Evolutionary conservation across 2,888 invertebrate species (phyloP).

Genomic region (Lepidonotus clava): DNA sequence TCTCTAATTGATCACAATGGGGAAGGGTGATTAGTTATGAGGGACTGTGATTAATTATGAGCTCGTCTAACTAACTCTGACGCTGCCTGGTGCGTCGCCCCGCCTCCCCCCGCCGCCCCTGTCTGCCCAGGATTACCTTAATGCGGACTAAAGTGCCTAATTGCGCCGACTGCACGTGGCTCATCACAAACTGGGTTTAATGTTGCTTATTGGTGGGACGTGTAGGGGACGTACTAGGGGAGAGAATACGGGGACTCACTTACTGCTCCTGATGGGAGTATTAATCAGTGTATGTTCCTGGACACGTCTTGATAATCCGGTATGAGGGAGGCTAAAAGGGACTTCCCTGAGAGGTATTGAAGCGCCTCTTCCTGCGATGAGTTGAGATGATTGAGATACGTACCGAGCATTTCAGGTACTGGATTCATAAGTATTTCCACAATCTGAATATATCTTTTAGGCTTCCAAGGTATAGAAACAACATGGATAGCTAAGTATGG

Average conservation of each 20-base stretch:
- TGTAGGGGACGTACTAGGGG: neutral
- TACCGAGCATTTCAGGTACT: too few relatives aligned
- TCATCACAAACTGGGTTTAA: neutral
- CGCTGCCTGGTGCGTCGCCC: neutral
- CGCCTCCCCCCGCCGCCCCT: neutral
- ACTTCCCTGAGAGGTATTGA: too few relatives aligned
- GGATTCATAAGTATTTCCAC: too few relatives aligned
- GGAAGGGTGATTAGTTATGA: neutral
- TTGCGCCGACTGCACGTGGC: neutral
- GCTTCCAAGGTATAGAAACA: too few relatives aligned
- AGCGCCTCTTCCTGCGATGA: too few relatives aligned
- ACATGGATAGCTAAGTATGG: too few relatives aligned
- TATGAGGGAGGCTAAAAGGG: too few relatives aligned
- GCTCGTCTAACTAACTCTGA: constrained; percentile 6
- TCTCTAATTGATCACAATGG: constrained; percentile 3
- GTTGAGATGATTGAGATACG: too few relatives aligned
- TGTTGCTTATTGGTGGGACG: neutral
- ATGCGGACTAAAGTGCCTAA: neutral
- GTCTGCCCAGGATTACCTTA: neutral
- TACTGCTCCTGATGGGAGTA: too few relatives aligned
- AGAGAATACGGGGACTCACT: neutral
- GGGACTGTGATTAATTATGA: neutral
- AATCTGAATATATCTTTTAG: too few relatives aligned
- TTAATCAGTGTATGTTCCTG: too few relatives aligned
- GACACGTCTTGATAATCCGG: too few relatives aligned